Base-by-base conservation (phyloP, 2,113 vertebrate genomes). In the Urocitellus parryii region DNA sequence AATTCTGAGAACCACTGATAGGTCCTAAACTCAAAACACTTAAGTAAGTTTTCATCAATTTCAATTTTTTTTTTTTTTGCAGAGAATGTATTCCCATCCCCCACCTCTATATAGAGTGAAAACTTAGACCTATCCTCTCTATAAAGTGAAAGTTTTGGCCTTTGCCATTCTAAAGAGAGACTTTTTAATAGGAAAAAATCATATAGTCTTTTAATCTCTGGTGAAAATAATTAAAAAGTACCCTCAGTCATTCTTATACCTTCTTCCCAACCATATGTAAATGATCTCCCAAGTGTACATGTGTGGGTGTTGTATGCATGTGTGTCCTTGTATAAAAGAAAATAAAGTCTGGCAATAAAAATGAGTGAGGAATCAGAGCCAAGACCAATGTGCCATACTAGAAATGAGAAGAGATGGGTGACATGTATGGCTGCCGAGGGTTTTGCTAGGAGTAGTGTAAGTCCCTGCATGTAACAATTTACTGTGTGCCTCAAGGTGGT, bases 281-380 rank as follows among this genome's bases (percentile, higher is more conserved):
- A 34, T 39, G 7, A 14, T 68, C 32, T 39, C 34, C 39, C 27
- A 51, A 88, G 4, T 37, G 48, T 61, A 88, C 42, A 81, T 53
- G 88, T 79, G 18, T 13, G 34, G 1, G 6, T 74, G 12, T 61
- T 81, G 37, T 79, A 18, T 67, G 4, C 11, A 13, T 51, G 34
- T 94, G 53, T 34, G 24, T 70, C 70, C 27, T 91, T 91, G 14
- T 45, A 37, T 80, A 93, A 80, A 39, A 77, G 18, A 90, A 83
- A n/a, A 67, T 67, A 51, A 68, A 74, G 11, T 63, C 70, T 89
- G 27, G 13, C n/a, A 45, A 86, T 39, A 79, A 73, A 79, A 80
- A 32, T 39, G 56, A 91, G 58, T 80, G 77, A 84, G 88, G 25
- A 48, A 8, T 82, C 48, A 70, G 20, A 14, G 82, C 58, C 34